A percentile compares a stretch with the other conserved stretches of the same genome.
These are phyloP conservation scores for Archaeoteleia sp. DNA, from an alignment of 2,888 invertebrate genomes.

Conservation along the genomic window DNA sequence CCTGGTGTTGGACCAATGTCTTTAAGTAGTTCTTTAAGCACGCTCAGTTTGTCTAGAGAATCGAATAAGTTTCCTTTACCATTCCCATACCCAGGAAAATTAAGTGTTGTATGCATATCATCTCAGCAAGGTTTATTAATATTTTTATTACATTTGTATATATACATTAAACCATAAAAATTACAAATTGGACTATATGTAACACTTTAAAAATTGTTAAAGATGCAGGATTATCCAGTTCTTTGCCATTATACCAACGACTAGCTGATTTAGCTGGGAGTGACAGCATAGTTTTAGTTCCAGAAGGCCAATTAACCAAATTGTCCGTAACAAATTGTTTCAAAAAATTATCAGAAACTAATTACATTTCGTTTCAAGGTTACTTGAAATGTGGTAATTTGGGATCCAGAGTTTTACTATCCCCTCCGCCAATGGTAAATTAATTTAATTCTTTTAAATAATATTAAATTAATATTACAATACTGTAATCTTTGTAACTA, in stretches of 20 bases:
- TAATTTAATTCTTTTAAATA: conserved; percentile 18
- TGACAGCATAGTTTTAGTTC: conserved; percentile 79
- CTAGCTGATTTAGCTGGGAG: conserved; percentile 85
- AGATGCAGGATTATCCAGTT: conserved; percentile 74
- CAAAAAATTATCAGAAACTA: conserved; percentile 82
- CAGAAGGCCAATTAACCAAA: conserved; percentile 77
- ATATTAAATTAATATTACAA: conserved; percentile 2
- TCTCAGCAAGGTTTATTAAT: conserved; percentile 79
- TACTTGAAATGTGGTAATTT: conserved; percentile 85
- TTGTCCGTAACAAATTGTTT: conserved; percentile 72
- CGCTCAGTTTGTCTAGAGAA: conserved; percentile 74
- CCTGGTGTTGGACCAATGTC: conserved; percentile 82
- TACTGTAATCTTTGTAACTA: neutral
- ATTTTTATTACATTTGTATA: too few species aligned
- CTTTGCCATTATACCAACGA: conserved; percentile 85
- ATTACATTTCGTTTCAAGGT: conserved; percentile 85
- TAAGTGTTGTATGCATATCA: conserved; percentile 84
- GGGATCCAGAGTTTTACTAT: conserved; percentile 83
- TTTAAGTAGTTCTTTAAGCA: conserved; percentile 78
- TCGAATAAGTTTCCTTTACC: conserved; percentile 82
- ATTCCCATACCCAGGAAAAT: conserved; percentile 86
- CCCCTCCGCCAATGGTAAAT: conserved; percentile 83
- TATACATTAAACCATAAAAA: too few species aligned
- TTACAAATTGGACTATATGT: too few species aligned
- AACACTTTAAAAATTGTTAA: conserved; percentile 7